These are phyloP conservation scores for human (Homo sapiens) DNA, from an alignment of 2,113 vertebrate species.

Conservation along the genomic window DNA sequence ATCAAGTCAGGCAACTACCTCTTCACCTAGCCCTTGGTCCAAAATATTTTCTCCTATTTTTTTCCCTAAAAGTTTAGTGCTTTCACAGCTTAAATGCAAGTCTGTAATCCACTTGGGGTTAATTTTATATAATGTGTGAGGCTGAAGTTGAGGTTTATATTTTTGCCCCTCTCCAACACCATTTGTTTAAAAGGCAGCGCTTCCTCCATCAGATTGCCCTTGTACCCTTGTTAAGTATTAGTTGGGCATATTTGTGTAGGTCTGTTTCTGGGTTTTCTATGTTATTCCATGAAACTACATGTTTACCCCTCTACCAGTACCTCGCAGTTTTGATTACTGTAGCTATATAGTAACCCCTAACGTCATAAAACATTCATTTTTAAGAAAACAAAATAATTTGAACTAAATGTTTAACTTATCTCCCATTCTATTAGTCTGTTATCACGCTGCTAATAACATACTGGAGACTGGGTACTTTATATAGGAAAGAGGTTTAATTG, in stretches of 20 bases:
- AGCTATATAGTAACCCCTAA: rapidly evolving
- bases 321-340: not conserved
- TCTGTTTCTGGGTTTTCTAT: not conserved
- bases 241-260: no score
- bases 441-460: no score
- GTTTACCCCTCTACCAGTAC: not conserved
- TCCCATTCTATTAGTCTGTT: not conserved
- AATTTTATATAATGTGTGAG: not conserved
- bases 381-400: not conserved
- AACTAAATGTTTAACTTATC: not conserved
- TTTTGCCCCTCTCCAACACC: not conserved
- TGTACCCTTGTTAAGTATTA: no score
- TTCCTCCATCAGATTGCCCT: not conserved
- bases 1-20: not conserved
- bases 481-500: no score
- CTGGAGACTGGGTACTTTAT: no score
- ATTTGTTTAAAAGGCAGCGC: not conserved
- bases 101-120: not conserved
- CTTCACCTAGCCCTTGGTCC: not conserved
- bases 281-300: rapidly evolving
- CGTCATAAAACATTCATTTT: not conserved
- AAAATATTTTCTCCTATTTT: not conserved
- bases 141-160: no score
- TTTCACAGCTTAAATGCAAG: not conserved
- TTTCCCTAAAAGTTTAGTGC: not conserved